Conservation (phyloP, 2,888 invertebrate species). For the Leptinotarsa rubiginosa region DNA sequence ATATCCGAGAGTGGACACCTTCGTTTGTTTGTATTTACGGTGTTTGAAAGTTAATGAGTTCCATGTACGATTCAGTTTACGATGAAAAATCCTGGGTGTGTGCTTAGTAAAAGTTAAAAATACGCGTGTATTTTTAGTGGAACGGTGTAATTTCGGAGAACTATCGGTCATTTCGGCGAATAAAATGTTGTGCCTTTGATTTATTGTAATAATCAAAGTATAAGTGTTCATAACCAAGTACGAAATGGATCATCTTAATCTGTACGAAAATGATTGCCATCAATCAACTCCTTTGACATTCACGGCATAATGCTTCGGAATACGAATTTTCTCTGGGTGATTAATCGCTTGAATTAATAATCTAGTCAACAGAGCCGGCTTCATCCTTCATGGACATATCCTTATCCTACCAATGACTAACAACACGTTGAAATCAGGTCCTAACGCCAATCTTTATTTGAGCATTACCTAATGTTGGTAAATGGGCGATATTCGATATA, state of each 20-base stretch:
- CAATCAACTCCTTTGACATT: neutral
- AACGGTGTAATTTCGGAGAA: neutral
- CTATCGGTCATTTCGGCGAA: neutral
- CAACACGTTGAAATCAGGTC: no score
- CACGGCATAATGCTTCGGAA: neutral
- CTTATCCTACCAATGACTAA: no score
- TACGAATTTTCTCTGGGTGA: neutral
- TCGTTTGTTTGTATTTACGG: slow-evolving; percentile 15
- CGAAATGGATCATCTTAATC: neutral
- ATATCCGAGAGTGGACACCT: neutral
- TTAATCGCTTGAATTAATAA: neutral
- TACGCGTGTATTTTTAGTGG: slow-evolving; percentile 5
- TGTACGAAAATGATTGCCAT: neutral
- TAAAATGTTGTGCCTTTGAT: neutral
- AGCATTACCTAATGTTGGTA: no score
- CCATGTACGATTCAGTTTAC: neutral
- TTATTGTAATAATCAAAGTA: neutral
- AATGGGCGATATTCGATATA: no score
- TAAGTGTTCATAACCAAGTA: neutral
- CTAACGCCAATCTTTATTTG: no score
- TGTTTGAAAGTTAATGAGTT: neutral
- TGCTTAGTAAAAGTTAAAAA: slow-evolving; percentile 14
- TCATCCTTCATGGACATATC: no score
- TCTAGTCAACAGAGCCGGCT: no score
- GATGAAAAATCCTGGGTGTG: slow-evolving; percentile 1